Conservation (phyloP, 2,888 invertebrate genomes). For the Phyllotreta striolata region DNA sequence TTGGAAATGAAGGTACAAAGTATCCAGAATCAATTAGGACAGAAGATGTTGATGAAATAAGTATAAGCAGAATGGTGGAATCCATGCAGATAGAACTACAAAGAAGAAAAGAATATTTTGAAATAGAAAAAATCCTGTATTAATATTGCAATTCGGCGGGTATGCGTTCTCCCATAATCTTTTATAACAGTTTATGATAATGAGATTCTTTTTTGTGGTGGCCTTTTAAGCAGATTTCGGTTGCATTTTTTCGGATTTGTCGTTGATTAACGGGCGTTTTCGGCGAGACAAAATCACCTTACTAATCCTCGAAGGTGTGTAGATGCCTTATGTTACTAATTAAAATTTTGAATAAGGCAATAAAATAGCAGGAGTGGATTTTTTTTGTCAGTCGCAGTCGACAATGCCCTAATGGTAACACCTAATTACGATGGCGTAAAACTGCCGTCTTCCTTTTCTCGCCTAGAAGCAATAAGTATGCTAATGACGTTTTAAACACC, state of each 20-base stretch:
- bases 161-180: background rate
- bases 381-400: conserved; percentile 1
- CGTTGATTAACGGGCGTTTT: conserved; percentile 22
- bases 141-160: conserved; percentile 3
- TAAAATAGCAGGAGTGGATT: background rate
- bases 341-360: no score
- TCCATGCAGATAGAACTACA: no score
- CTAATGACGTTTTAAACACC: conserved; percentile 21
- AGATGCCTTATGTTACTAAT: no score
- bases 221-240: conserved; percentile 27
- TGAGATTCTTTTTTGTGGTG: conserved; percentile 20
- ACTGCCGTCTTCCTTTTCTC: conserved; percentile 25
- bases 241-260: conserved; percentile 23
- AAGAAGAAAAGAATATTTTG: background rate
- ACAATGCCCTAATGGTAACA: conserved; percentile 11
- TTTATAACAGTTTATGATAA: conserved; percentile 33
- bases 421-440: conserved; percentile 11
- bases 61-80: no score
- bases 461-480: conserved; percentile 25
- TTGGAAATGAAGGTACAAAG: no score
- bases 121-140: background rate
- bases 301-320: no score
- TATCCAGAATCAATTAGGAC: no score
- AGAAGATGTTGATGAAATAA: no score
- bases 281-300: conserved; percentile 17